Evolutionary conservation across 2,113 vertebrate genomes (phyloP).

Genomic region (Peromyscus californicus): DNA sequence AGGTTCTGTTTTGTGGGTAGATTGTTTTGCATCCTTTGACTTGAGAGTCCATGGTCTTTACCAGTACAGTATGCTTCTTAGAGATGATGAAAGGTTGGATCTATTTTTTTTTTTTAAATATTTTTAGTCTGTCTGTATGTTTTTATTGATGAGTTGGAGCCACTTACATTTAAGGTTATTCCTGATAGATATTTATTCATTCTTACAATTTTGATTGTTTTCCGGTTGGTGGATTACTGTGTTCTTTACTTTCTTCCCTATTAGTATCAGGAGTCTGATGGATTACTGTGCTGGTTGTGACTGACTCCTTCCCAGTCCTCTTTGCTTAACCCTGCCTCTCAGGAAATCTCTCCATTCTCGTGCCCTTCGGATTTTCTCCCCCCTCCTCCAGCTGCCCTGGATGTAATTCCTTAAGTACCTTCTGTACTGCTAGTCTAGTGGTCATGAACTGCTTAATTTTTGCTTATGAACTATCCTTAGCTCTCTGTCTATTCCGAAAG

Average conservation of each 20-base stretch:
- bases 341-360: not conserved
- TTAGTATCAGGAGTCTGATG: not conserved
- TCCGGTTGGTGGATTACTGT: not conserved
- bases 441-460: not conserved
- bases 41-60: not conserved
- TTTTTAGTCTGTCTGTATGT: not conserved
- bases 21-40: not conserved
- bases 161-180: not conserved
- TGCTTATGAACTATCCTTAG: not conserved
- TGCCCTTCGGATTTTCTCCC: not conserved
- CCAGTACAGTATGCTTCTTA: no score
- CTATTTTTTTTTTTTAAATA: not conserved
- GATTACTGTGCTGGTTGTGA: not conserved
- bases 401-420: not conserved
- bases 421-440: not conserved
- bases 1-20: not conserved
- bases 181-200: no score
- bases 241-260: not conserved
- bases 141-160: not conserved
- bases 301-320: not conserved
- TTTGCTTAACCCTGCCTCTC: not conserved
- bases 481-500: not conserved
- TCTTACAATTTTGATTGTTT: not conserved
- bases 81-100: not conserved
- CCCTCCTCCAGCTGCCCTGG: no score